Conservation (phyloP, 2,113 vertebrate species). For the Paramormyrops kingsleyae region DNA sequence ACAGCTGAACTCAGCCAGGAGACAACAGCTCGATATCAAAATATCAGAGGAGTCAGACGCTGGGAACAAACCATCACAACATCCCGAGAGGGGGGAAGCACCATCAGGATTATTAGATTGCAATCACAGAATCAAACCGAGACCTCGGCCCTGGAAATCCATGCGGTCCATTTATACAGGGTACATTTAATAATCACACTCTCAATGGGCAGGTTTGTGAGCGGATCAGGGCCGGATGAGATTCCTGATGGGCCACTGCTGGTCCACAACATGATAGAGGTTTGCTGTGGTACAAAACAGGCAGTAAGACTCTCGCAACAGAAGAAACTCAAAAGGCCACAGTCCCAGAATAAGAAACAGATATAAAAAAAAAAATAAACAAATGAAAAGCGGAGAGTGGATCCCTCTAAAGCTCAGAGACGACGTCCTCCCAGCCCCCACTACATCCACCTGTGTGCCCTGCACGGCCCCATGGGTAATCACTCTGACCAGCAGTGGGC, state of each 20-base stretch:
- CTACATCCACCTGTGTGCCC: neutral
- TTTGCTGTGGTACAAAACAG: neutral
- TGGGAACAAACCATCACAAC: neutral
- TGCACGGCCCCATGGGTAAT: neutral
- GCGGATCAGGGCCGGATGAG: neutral
- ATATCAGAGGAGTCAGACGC: neutral
- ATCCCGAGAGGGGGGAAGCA: neutral
- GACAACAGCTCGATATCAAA: neutral
- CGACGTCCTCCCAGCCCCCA: neutral
- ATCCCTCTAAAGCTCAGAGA: neutral
- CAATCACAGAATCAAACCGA: neutral
- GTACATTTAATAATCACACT: neutral
- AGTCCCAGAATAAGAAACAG: neutral
- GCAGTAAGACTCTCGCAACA: neutral
- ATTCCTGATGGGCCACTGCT: neutral
- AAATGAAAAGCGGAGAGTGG: neutral
- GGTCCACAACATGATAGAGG: neutral
- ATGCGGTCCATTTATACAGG: neutral
- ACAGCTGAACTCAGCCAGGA: neutral
- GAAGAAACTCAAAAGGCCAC: neutral
- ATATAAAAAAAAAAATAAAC: neutral
- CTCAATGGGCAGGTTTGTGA: neutral
- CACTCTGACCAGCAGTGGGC: neutral
- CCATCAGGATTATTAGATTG: neutral
- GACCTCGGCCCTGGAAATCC: neutral